A percentile compares a stretch with the other conserved stretches of the same genome.
Conservation (phyloP, 2,888 invertebrate genomes). For the Pherbina coryleti region DNA sequence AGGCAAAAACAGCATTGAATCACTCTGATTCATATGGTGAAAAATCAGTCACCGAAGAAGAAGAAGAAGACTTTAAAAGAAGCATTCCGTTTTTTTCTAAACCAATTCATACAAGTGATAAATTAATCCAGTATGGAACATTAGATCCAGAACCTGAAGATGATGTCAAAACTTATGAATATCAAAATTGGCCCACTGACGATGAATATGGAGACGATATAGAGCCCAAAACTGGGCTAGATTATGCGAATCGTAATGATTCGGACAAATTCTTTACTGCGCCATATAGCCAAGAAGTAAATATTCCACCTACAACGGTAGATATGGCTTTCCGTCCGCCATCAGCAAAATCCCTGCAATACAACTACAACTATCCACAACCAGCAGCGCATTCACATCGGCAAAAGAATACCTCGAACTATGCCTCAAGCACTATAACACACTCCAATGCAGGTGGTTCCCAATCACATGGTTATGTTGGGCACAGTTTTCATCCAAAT, state of each 20-base stretch:
- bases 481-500: conserved; percentile 56
- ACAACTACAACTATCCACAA: conserved; percentile 57
- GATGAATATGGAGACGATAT: not conserved
- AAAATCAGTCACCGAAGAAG: conserved; percentile 46
- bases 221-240: not conserved
- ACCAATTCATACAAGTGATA: not conserved
- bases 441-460: conserved; percentile 43
- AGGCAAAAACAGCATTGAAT: conserved; percentile 27
- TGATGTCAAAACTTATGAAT: not conserved
- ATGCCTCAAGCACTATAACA: conserved; percentile 27
- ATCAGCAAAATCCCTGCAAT: conserved; percentile 57
- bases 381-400: conserved; percentile 35
- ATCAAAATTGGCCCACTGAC: not conserved
- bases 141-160: not conserved
- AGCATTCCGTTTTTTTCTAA: conserved; percentile 53
- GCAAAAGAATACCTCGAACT: conserved; percentile 37
- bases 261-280: conserved; percentile 17
- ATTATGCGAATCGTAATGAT: conserved; percentile 23
- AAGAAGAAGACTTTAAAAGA: conserved; percentile 56
- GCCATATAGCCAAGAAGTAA: not conserved
- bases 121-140: not conserved
- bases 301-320: not conserved
- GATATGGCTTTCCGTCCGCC: conserved; percentile 59
- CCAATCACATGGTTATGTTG: conserved; percentile 29
- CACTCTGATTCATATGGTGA: conserved; percentile 36